Percentiles rank a stretch among this genome's conserved stretches.
These are phyloP conservation scores for Sarcoramphus papa DNA, from an alignment of 2,797 vertebrate genomes.

Conservation along the genomic window DNA sequence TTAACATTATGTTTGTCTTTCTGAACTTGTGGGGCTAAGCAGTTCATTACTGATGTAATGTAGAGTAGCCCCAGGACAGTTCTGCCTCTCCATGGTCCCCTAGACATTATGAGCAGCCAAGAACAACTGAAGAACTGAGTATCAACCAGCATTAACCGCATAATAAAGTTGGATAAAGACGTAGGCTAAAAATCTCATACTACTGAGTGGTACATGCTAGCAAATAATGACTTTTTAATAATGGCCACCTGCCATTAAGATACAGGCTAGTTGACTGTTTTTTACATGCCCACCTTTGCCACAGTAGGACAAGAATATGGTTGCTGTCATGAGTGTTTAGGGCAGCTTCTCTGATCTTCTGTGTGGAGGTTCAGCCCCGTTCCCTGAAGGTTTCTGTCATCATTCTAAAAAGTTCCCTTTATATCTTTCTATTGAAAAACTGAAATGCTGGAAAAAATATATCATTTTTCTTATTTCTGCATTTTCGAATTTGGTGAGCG, in stretches of 20 bases:
- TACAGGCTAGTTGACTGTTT: neutral
- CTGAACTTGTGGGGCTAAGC: neutral
- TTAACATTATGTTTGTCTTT: neutral
- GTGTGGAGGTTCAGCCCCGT: neutral
- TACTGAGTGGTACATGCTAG: neutral
- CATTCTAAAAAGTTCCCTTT: neutral
- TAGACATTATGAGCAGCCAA: neutral
- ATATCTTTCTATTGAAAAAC: neutral
- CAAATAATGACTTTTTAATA: neutral
- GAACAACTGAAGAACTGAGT: neutral
- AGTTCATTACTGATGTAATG: neutral
- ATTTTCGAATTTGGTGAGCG: neutral
- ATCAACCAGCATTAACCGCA: neutral
- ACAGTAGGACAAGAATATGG: neutral
- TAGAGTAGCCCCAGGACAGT: neutral
- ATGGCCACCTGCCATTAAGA: neutral
- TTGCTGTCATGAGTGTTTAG: neutral
- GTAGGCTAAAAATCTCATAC: neutral
- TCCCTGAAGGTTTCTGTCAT: neutral
- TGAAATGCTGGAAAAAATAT: neutral
- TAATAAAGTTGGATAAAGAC: neutral
- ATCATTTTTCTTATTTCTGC: neutral
- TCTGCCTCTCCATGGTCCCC: neutral
- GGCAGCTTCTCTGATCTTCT: neutral
- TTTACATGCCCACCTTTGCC: neutral